Conservation (phyloP, 2,888 invertebrate species). For the Brachypalpus laphriformis region DNA sequence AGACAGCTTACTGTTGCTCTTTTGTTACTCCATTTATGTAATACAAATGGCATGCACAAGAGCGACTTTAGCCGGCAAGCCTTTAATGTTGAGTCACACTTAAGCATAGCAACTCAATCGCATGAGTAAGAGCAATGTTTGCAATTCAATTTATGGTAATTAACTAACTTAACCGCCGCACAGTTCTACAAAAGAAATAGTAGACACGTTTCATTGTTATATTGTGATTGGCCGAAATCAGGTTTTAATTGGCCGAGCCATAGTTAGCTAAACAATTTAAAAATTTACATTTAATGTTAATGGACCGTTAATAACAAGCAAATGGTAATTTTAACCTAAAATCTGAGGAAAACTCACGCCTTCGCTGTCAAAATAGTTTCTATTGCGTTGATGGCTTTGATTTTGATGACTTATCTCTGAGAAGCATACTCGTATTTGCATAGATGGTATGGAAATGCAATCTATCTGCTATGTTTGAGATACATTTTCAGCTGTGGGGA, state of each 20-base stretch:
- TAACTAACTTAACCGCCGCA: neutral
- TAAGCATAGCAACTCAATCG: neutral
- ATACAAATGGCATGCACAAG: constrained; percentile 1
- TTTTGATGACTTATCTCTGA: neutral
- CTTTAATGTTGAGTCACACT: constrained; percentile 3
- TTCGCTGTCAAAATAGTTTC: neutral
- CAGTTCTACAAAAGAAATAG: neutral
- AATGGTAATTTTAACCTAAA: neutral
- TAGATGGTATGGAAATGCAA: neutral
- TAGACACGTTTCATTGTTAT: neutral
- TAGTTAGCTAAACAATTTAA: neutral
- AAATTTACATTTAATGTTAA: constrained; percentile 16
- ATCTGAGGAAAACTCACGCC: too few relatives aligned
- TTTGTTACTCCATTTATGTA: neutral
- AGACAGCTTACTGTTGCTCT: neutral
- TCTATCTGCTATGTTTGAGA: too few relatives aligned
- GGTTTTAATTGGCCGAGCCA: neutral
- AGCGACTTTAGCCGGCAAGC: neutral
- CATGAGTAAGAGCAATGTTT: constrained; percentile 1
- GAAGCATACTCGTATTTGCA: too few relatives aligned
- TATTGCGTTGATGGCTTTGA: neutral
- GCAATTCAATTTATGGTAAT: constrained; percentile 25
- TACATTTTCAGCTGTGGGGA: neutral
- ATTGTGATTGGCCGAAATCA: neutral
- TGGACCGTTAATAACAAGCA: neutral